Conservation (phyloP, 2,797 vertebrate genomes). For the Selene dorsalis region DNA sequence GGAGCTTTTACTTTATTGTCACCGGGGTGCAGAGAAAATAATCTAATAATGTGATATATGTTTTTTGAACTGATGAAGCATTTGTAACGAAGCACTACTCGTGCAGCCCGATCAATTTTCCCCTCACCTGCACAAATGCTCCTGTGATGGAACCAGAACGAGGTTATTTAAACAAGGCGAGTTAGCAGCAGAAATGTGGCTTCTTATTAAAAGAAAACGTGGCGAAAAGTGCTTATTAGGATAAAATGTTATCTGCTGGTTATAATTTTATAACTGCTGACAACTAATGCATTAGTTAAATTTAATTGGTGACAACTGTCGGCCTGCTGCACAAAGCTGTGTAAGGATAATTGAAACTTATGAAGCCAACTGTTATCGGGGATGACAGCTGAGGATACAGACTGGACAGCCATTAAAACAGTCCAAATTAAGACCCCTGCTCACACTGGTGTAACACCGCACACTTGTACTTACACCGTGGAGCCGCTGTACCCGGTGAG, state of each 20-base stretch:
- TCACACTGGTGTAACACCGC: not conserved
- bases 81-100: not conserved
- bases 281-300: slow-evolving; percentile 28
- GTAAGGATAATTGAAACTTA: slow-evolving; percentile 40
- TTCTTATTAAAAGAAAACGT: slow-evolving; percentile 3
- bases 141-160: not conserved
- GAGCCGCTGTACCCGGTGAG: not conserved
- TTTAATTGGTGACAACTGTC: slow-evolving; percentile 52
- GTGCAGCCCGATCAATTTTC: not conserved
- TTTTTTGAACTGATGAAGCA: not conserved
- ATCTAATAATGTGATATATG: not conserved
- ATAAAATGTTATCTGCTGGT: slow-evolving; percentile 20
- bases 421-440: slow-evolving; percentile 1
- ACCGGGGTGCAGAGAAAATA: not conserved
- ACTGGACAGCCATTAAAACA: slow-evolving; percentile 24
- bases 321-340: slow-evolving; percentile 24
- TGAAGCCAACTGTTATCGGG: slow-evolving; percentile 10
- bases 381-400: slow-evolving; percentile 34
- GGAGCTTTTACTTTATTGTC: not conserved
- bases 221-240: slow-evolving; percentile 16
- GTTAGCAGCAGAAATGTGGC: not conserved
- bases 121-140: not conserved
- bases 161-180: not conserved
- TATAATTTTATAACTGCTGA: slow-evolving; percentile 19
- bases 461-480: not conserved